phyloP scores from a whole-genome alignment of 2,888 invertebrate genomes.

The Calliopum simillimum region DNA sequence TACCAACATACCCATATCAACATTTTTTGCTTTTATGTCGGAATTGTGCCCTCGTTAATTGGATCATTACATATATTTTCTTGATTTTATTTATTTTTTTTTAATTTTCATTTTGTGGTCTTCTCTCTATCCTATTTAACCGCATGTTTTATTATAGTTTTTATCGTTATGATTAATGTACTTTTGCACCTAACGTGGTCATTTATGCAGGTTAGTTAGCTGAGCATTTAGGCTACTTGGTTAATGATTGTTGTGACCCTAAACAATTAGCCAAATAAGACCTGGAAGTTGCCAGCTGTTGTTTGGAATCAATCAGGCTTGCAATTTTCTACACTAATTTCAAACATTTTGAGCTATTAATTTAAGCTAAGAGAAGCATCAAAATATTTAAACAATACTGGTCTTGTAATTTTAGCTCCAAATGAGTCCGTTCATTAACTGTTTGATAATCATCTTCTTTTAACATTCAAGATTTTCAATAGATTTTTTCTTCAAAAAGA shows the following conservation, averaged over 20 bases:
- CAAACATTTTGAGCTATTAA: too few species aligned
- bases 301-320: too few species aligned
- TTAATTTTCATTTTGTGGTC: not conserved
- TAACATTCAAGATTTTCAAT: too few species aligned
- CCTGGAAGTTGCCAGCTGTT: conserved; percentile 5
- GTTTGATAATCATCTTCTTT: too few species aligned
- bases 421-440: too few species aligned
- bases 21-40: not conserved
- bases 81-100: not conserved
- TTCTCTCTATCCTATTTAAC: not conserved
- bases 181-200: conserved; percentile 13
- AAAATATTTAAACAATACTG: too few species aligned
- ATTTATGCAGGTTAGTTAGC: not conserved
- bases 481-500: too few species aligned
- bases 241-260: not conserved
- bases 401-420: too few species aligned
- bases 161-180: conserved; percentile 18
- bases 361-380: too few species aligned
- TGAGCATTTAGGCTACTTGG: not conserved
- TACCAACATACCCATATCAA: conserved; percentile 16
- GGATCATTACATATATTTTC: not conserved
- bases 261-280: conserved; percentile 11
- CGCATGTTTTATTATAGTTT: not conserved
- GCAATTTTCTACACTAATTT: too few species aligned
- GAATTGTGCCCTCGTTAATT: conserved; percentile 6